A percentile compares a stretch with the other conserved stretches of the same genome.
These are phyloP conservation scores for Echeneis naucrates DNA, from an alignment of 2,797 vertebrate genomes.

Conservation along the genomic window DNA sequence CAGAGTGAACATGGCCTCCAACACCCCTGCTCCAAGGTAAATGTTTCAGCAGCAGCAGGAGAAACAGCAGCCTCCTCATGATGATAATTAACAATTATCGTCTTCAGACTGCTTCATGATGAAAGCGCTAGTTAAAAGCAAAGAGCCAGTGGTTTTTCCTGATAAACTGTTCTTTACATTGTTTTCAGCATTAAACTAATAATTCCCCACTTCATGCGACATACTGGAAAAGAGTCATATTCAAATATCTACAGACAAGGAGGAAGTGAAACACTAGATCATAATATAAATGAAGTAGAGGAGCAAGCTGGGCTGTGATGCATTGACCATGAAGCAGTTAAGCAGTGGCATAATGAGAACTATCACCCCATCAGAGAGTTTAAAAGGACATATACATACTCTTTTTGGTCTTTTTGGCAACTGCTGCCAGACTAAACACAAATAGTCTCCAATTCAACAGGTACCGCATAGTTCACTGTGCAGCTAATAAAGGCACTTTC, in stretches of 20 bases:
- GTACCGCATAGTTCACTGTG: slow-evolving; percentile 26
- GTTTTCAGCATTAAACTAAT: slow-evolving; percentile 81
- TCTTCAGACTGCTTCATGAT: slow-evolving; percentile 81
- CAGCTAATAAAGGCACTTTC: slow-evolving; percentile 7
- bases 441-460: slow-evolving; percentile 38
- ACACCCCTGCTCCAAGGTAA: slow-evolving; percentile 48
- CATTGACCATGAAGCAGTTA: slow-evolving; percentile 41
- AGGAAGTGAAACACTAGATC: slow-evolving; percentile 53
- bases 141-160: slow-evolving; percentile 73
- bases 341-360: slow-evolving; percentile 56
- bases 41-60: slow-evolving; percentile 66
- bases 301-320: slow-evolving; percentile 30
- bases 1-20: slow-evolving; percentile 14
- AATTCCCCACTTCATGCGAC: slow-evolving; percentile 68
- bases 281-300: slow-evolving; percentile 37
- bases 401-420: neutral
- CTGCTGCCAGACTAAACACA: neutral
- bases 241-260: neutral
- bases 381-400: slow-evolving; percentile 17
- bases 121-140: slow-evolving; percentile 82
- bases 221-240: slow-evolving; percentile 64
- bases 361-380: slow-evolving; percentile 34
- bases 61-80: slow-evolving; percentile 53
- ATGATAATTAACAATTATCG: slow-evolving; percentile 81
- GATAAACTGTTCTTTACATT: slow-evolving; percentile 80